Base-by-base conservation (phyloP, 2,888 invertebrate genomes). In the Drosophila monieri region DNA sequence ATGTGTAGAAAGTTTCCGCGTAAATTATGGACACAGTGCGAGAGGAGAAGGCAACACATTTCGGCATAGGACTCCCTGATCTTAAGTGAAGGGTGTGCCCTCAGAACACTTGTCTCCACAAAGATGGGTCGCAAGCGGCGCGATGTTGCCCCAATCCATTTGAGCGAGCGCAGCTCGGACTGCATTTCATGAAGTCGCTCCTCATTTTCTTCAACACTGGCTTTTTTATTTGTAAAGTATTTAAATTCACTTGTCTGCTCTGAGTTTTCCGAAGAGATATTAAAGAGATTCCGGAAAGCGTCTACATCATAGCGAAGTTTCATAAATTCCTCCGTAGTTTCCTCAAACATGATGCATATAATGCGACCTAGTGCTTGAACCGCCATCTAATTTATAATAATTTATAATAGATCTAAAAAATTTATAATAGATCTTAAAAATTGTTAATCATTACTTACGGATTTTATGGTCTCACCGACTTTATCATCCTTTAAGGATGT, bases 1-100 rank as follows among this genome's bases (percentile, higher is more conserved):
- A 95, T 91, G 69, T 93, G 90, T n/a, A 93, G 91, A 48, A 94
- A 91, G 52, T 94, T 94, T 0, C 92, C 91, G 18, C 93, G 92
- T 92, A 96, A 93, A 68, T 95, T 94, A 64, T 95, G 94, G 61
- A 69, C 91, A 79, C 95, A 95, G 73, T 93, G 93, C 10, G 92
- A 90, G 0, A 95, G 88, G 37, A 96, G 85, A 52, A 93, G 89
- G 41, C 92, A 90, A 77, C 94, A 94, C 80, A 93, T 93, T n/a
- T 92, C 89, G 0, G 93, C 93, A 49, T 96, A 92, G 89, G 95
- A 94, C 53, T 90, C 90, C 51, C 96, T 92, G 61, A 96, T 94
- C 89, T 90, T 92, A 51, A 90, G 90, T 74, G 95, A 94, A 1
- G 93, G 92, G 89, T 95, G 94, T 1, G 93, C 92, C 1, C 93